Evolutionary conservation across 2,797 vertebrate genomes (phyloP).

Genomic region (Muscicapa comitata): DNA sequence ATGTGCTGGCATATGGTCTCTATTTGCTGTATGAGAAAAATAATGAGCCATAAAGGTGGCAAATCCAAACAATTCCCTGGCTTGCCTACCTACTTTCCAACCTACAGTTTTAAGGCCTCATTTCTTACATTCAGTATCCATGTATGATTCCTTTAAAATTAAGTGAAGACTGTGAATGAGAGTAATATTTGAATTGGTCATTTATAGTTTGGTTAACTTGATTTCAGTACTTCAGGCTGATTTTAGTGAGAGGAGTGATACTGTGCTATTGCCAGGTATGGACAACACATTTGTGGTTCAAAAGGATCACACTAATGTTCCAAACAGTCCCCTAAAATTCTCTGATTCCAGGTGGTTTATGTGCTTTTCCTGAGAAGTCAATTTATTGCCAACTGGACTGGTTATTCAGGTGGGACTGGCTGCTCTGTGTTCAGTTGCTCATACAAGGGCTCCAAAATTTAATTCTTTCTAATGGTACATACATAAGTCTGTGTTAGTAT

Average conservation of each 20-base stretch:
- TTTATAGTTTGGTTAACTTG: background rate
- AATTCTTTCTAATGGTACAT: background rate
- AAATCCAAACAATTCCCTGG: background rate
- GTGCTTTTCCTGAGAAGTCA: background rate
- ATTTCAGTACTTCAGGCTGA: background rate
- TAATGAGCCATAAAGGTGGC: background rate
- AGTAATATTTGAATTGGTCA: background rate
- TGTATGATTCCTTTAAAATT: background rate
- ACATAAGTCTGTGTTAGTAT: background rate
- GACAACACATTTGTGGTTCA: background rate
- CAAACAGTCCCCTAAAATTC: background rate
- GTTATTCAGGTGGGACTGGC: background rate
- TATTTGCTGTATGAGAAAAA: background rate
- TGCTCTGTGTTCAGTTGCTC: background rate
- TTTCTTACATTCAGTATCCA: background rate
- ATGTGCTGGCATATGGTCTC: background rate
- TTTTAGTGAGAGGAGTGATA: background rate
- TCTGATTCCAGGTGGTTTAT: background rate
- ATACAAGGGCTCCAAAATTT: background rate
- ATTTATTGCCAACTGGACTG: rapidly evolving
- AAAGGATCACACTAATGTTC: background rate
- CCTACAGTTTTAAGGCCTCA: background rate
- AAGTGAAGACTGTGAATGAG: background rate
- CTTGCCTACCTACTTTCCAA: background rate
- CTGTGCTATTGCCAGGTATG: background rate